phyloP scores from a whole-genome alignment of 2,888 invertebrate species.

The Patella caerulea region DNA sequence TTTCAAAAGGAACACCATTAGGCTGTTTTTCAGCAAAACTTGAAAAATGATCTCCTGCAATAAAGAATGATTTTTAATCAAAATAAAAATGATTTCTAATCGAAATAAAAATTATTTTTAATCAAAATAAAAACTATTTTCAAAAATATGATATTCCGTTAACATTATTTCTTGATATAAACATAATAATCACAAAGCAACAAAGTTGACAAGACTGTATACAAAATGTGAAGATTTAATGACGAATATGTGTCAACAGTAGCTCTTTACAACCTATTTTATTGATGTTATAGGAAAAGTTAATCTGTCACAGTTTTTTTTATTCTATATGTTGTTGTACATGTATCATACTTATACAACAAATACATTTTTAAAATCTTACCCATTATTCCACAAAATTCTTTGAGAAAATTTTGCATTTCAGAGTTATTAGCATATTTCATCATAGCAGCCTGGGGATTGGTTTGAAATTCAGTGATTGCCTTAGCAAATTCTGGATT shows the following conservation, averaged over 20 bases:
- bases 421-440: conserved; percentile 64
- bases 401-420: conserved; percentile 62
- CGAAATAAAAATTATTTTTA: conserved; percentile 20
- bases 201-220: conserved; percentile 32
- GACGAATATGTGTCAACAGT: too few relatives aligned
- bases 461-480: conserved; percentile 64
- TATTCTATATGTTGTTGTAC: too few relatives aligned
- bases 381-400: conserved; percentile 68
- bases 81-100: too few relatives aligned
- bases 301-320: too few relatives aligned
- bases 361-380: conserved; percentile 14
- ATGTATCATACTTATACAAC: too few relatives aligned
- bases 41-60: conserved; percentile 61
- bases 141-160: too few relatives aligned
- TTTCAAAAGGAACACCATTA: background rate
- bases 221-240: too few relatives aligned
- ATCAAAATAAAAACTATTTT: too few relatives aligned
- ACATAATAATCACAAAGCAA: background rate
- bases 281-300: too few relatives aligned
- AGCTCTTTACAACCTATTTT: too few relatives aligned
- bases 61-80: conserved; percentile 1
- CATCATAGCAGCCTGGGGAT: conserved; percentile 62
- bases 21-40: conserved; percentile 40
- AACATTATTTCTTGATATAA: background rate
- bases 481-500: conserved; percentile 64